Evolutionary conservation across 2,888 invertebrate species (phyloP).

Genomic region (Nudaria mundana): DNA sequence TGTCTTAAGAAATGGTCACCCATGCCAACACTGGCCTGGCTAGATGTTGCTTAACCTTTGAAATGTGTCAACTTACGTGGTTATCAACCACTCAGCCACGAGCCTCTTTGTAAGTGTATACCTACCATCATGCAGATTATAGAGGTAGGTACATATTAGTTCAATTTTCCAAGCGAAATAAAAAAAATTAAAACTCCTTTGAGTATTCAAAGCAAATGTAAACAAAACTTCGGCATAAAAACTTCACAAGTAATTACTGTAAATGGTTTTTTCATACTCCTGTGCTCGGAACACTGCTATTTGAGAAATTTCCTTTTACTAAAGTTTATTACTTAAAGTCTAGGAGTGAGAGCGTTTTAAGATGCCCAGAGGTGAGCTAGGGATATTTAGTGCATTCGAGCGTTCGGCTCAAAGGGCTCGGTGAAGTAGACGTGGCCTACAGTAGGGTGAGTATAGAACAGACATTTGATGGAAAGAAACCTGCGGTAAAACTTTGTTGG

Average conservation of each 20-base stretch:
- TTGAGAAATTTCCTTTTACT: conserved; percentile 28
- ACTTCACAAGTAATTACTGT: conserved; percentile 8
- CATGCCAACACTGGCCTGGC: too few species aligned
- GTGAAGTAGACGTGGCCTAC: conserved; percentile 31
- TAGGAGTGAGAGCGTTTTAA: conserved; percentile 52
- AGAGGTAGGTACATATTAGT: too few species aligned
- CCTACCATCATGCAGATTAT: background rate
- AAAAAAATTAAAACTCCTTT: background rate
- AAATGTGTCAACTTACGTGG: too few species aligned
- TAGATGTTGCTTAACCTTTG: too few species aligned
- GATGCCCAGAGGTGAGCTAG: conserved; percentile 7
- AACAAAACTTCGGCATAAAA: conserved; percentile 2
- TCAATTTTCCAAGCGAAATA: background rate
- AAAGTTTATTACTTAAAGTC: conserved; percentile 54
- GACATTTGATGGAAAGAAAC: background rate
- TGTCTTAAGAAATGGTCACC: too few species aligned
- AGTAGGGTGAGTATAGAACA: conserved; percentile 19
- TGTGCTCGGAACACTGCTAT: conserved; percentile 18
- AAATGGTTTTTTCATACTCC: conserved; percentile 11
- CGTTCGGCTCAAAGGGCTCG: conserved; percentile 56
- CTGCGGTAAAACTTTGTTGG: background rate
- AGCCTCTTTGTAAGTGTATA: too few species aligned
- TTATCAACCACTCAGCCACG: too few species aligned
- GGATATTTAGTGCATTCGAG: conserved; percentile 61
- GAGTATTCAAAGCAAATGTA: background rate